These are phyloP conservation scores for Tricholaema leucomelas DNA, from an alignment of 2,113 vertebrate species.

Conservation along the genomic window DNA sequence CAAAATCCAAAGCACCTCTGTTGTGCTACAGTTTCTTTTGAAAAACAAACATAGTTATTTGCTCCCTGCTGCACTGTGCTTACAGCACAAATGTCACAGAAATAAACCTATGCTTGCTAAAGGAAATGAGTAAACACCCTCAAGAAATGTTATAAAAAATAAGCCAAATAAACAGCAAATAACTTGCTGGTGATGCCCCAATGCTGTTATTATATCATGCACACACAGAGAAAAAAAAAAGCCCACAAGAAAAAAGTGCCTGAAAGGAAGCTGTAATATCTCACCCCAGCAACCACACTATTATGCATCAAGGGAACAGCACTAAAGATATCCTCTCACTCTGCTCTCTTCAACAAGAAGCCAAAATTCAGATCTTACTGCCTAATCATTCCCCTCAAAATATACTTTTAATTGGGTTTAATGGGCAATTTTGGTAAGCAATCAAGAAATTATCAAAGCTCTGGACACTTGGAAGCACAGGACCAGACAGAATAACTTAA, in stretches of 20 bases:
- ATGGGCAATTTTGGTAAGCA: background rate
- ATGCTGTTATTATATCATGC: background rate
- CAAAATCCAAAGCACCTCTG: background rate
- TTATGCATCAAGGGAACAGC: background rate
- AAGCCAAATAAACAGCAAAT: background rate
- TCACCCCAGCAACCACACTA: background rate
- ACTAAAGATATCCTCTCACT: background rate
- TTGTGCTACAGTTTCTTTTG: background rate
- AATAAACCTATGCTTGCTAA: background rate
- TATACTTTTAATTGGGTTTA: background rate
- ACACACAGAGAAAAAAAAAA: background rate
- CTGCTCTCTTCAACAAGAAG: background rate
- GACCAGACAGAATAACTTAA: constrained; percentile 5
- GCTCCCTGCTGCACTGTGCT: background rate
- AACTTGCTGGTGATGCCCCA: background rate
- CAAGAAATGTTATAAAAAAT: background rate
- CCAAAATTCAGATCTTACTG: background rate
- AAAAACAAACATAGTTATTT: background rate
- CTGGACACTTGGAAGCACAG: background rate
- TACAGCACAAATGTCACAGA: background rate
- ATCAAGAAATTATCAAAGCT: background rate
- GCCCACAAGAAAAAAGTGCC: background rate
- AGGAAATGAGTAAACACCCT: background rate
- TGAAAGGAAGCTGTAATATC: background rate
- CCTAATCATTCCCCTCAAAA: background rate